Base-by-base conservation (phyloP, 2,113 vertebrate species). In the Thamnaconus septentrionalis region DNA sequence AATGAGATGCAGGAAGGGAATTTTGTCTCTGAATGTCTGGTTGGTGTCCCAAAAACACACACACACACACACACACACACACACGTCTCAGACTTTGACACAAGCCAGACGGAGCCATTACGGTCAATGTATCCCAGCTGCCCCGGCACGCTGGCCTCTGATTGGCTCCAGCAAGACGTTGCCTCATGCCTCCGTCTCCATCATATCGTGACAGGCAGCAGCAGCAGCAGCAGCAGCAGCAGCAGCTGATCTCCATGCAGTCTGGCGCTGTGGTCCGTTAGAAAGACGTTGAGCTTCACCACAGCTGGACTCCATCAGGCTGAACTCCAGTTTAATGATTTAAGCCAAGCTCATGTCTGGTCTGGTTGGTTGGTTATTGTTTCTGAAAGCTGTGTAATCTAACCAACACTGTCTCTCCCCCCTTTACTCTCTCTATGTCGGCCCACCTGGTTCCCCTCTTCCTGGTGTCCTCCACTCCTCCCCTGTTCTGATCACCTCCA, bases 101-200 rank as follows among this genome's bases (percentile, higher is more conserved):
- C 66, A 73, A 79, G 66, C 83, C 88, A 88, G 88, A 71, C 64
- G 56, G 54, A 39, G 70, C 69, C 82, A 85, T 87, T 85, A 81
- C 48, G 41, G 59, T 79, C 59, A 55, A 60, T 60, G 41, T 64
- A 48, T 81, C 61, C 71, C n/a, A 10, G 53, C 48, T 66, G 72
- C 61, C 61, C 60, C 85, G 85, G 86, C 63, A 76, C 79, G 72
- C 71, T 89, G 86, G 83, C 58, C 56, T 10, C 53, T 77, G 81
- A 88, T 85, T 83, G 78, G 70, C 71, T 76, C 67, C 79, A 85
- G 83, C 82, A 80, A 73, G 78, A 79, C 75, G 53, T 72, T 71
- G 76, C 75, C 68, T 81, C 77, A 59, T 56, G 73, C 69, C 49
- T 82, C 78, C 54, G 78, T 81, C 56, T 59, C 56, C 71, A 63